A percentile compares a stretch with the other conserved stretches of the same genome.
These are phyloP conservation scores for Drosophila pegasa DNA, from an alignment of 2,888 invertebrate genomes.

Conservation along the genomic window DNA sequence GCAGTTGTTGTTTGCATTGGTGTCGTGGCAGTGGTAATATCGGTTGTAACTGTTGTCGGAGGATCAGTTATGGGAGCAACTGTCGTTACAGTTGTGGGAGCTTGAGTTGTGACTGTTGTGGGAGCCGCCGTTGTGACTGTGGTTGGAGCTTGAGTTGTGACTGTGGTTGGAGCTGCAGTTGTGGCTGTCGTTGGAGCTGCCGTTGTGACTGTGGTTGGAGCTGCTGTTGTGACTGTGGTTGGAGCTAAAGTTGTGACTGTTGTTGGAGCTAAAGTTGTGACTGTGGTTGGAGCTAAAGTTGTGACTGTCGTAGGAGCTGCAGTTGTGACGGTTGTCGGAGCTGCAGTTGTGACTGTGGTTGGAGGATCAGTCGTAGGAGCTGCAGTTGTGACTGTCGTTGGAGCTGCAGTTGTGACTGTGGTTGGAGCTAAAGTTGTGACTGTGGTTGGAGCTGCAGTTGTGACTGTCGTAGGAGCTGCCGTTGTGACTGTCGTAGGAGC, in stretches of 20 bases:
- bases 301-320: background rate
- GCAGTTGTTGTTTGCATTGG: background rate
- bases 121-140: background rate
- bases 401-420: background rate
- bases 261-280: background rate
- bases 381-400: background rate
- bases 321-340: background rate
- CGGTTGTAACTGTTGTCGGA: constrained; percentile 3
- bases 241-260: background rate
- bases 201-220: background rate
- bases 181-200: background rate
- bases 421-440: background rate
- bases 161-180: background rate
- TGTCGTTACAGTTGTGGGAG: background rate
- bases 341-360: background rate
- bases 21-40: background rate
- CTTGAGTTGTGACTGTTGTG: background rate
- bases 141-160: background rate
- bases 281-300: background rate
- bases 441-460: background rate
- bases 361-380: background rate
- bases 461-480: background rate
- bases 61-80: background rate
- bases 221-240: background rate
- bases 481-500: background rate